Evolutionary conservation across 2,888 invertebrate genomes (phyloP), one percentile per base, ranked within the genome.

Genomic region (Trisateles emortualis): DNA sequence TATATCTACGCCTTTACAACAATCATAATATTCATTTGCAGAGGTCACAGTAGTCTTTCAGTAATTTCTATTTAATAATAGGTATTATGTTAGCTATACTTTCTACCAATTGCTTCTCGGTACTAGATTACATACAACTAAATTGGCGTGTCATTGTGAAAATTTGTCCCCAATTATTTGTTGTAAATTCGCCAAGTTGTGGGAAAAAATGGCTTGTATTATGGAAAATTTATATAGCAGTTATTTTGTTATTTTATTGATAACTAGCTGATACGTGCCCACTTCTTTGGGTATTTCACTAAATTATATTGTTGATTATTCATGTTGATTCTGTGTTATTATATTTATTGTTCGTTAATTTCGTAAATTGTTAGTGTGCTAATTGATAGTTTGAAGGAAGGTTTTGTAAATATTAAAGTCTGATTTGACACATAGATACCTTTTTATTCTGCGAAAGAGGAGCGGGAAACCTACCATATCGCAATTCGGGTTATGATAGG

Each of bases 31-130:
- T 33, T 6, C 33, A 32, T 8, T 14, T 3, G 9, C 38, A 35
- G 36, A 14, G 45, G 26, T 52, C 40, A 47, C 29, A 42, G 30
- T 48, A 50, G 17, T 24, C 9, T 50, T 47, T 41, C 24, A 55
- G 57, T 54, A 48, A 63, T 59, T 54, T 55, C 24, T 41, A 39
- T 39, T 9, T 66, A 66, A 64, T 64, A 61, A 66, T 56, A 56
- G 42, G 24, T 53, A 64, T 58, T 60, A 61, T 50, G 56, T 62
- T 13, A 13, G 5, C 0, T 14, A n/a, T 13, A 77, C 76, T 80
- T 80, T 80, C 80, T 72, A 74, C 44, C 38, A 50, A 51, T 68
- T 69, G 61, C 61, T 55, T 52, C 43, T 47, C 22, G 10, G 19
- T 24, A 40, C 5, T 29, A 47, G 24, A 17, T 29, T 40, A 24